Evolutionary conservation across 2,113 vertebrate species (phyloP), one percentile per base, ranked within the genome.

Genomic region (Andinoacara biseriatus): DNA sequence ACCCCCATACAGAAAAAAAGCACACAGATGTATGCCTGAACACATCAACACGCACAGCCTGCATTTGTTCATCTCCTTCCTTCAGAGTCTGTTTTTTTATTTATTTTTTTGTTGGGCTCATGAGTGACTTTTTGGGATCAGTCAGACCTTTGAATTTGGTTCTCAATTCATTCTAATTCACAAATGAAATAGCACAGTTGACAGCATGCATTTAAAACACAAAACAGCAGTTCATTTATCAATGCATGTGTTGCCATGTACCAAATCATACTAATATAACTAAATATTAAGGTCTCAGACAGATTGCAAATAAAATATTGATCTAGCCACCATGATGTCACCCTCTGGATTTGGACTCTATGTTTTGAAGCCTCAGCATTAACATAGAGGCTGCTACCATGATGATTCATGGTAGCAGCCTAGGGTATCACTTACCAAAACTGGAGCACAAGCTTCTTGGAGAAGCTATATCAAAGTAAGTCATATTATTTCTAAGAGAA

Each of bases 51-150:
- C 29, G 40, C 65, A 58, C 40, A 61, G 15, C 26, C 29, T 72
- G 5, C 4, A 3, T 67, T 38, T 76, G 40, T 84, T 86, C 72
- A 69, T 18, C 62, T 77, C 49, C 65, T 57, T 86, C 81, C 58
- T 80, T 80, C 54, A 65, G n/a, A 11, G 17, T 31, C 24, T 31
- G 7, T 60, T 40, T 78, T 43, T 74, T 77, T 22, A 65, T 35
- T 3, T 35, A 2, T 9, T 38, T 46, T 46, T 46, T 46, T 46
- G 14, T 7, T 7, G 7, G 9, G 6, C 65, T 54, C 38, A 35
- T 65, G 14, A 76, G 38, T 43, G 56, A 69, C 65, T 31, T 69
- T 67, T 49, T 49, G 40, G 26, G 40, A 13, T 43, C 13, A 15
- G 43, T 46, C 43, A 46, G 43, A 46, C 43, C 43, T 46, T 46